Evolutionary conservation across 1,140 invertebrate genomes (phyloP), one percentile per base, ranked within the genome.

Genomic region (Microplitis demolitor): DNA sequence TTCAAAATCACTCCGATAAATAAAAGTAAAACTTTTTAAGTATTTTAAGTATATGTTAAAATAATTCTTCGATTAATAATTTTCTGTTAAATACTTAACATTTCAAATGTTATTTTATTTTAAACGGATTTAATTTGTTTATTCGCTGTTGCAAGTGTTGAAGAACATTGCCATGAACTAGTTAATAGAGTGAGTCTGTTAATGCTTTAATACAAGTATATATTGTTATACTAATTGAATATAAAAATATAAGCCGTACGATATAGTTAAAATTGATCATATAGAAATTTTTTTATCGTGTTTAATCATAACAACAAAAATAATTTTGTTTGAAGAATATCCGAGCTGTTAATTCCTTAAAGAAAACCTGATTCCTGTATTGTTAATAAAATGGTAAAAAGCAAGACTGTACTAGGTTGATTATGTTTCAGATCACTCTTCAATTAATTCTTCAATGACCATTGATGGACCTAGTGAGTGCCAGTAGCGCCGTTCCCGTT

Each of bases 401-500:
- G 72, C 70, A 82, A 81, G 80, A 87, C 86, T 87, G 80, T 87
- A 87, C 85, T 85, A 83, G 82, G 81, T 80, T 87, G 82, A 85
- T 87, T 87, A 85, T 87, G 86, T 87, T 87, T 87, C 86, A 87
- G 85, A 87, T 87, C 82, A 80, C 80, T 83, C 84, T 79, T 81
- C 84, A 74, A 84, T 82, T 84, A 67, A 67, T 67, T 67, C 54
- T 58, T 79, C 75, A 85, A 83, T 80, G 79, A 84, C 77, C 78
- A 78, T 84, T 83, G 82, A 78, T 76, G 85, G 84, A 87, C 78
- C 81, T 84, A 80, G 81, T 80, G 76, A 78, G 83, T 82, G 84
- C 84, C 81, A 77, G 81, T 84, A 81, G 83, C 82, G 81, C 82
- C 82, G 85, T 83, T 86, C 82, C 85, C 84, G 84, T 85, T 87